Evolutionary conservation across 2,797 vertebrate species (phyloP).

Genomic region (Xenops minutus): DNA sequence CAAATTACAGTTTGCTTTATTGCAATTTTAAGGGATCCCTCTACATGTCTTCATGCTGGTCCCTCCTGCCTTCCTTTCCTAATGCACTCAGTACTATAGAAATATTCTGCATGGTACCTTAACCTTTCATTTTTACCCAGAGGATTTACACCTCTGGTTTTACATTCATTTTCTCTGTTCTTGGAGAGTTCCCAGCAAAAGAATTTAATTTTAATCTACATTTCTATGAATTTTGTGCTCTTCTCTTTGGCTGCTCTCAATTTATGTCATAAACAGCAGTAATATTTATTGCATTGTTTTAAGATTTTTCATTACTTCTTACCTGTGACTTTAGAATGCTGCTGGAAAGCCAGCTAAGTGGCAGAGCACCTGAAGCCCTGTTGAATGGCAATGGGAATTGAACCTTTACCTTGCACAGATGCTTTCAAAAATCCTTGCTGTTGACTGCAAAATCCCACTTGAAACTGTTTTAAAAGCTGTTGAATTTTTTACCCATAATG

Average conservation of each 20-base stretch:
- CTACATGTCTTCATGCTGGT: neutral
- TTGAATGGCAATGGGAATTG: neutral
- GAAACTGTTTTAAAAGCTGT: neutral
- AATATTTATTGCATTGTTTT: neutral
- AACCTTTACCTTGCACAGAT: neutral
- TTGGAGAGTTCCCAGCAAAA: neutral
- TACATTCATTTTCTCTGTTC: neutral
- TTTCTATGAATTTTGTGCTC: neutral
- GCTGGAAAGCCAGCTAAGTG: neutral
- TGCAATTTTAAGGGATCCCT: neutral
- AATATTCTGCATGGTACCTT: neutral
- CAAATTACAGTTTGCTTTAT: neutral
- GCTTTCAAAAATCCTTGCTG: neutral
- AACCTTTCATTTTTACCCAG: neutral
- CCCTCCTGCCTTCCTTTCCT: neutral
- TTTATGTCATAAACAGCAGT: neutral
- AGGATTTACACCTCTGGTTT: neutral
- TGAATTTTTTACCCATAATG: neutral
- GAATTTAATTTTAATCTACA: neutral
- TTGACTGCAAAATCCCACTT: neutral
- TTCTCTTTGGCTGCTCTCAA: neutral
- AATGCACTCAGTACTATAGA: neutral
- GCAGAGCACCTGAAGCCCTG: neutral
- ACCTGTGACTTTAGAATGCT: neutral
- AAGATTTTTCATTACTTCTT: neutral